A percentile compares a stretch with the other conserved stretches of the same genome.
These are phyloP conservation scores for Tauraco hartlaubi DNA, from an alignment of 2,797 vertebrate genomes.

Conservation along the genomic window DNA sequence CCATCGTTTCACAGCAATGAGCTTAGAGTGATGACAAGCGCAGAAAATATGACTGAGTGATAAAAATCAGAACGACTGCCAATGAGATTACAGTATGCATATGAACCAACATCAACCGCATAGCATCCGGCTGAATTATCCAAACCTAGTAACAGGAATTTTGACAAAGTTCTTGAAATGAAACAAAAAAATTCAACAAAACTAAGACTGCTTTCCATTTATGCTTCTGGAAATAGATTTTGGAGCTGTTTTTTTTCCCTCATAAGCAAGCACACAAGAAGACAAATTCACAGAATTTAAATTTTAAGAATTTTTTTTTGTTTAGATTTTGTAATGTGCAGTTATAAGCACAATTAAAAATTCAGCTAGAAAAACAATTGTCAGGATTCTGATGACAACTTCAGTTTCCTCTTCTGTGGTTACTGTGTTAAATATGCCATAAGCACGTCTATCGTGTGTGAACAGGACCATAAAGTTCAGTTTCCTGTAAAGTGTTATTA, in stretches of 20 bases:
- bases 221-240: neutral
- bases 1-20: neutral
- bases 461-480: neutral
- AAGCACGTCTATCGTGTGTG: neutral
- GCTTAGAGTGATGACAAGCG: constrained; percentile 16
- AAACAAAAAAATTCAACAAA: neutral
- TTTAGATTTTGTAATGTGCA: neutral
- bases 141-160: neutral
- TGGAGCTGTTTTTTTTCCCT: neutral
- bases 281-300: neutral
- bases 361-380: neutral
- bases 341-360: neutral
- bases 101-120: neutral
- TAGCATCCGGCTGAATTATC: neutral
- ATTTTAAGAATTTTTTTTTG: neutral
- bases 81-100: neutral
- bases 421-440: neutral
- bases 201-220: neutral
- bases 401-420: neutral
- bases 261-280: neutral
- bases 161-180: neutral
- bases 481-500: constrained; percentile 6
- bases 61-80: constrained; percentile 24
- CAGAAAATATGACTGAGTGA: neutral
- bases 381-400: neutral